A percentile compares a stretch with the other conserved stretches of the same genome.
Evolutionary conservation across 2,797 vertebrate species (phyloP).

Genomic region (Chloroceryle inda): DNA sequence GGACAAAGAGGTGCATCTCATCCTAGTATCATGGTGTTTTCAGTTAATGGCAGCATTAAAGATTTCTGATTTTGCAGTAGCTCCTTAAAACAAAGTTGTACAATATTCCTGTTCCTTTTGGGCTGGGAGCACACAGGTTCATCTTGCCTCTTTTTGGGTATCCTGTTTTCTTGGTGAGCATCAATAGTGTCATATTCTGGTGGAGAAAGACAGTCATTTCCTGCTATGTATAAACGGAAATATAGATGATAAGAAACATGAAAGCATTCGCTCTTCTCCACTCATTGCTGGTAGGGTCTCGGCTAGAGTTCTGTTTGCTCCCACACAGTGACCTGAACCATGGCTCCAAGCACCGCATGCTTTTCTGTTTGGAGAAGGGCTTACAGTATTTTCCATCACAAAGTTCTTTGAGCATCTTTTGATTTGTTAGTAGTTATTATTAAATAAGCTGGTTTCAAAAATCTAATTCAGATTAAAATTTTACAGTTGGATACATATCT

Average conservation of each 20-base stretch:
- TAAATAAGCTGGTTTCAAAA: not conserved
- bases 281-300: not conserved
- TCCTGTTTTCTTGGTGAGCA: not conserved
- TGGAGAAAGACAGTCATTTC: not conserved
- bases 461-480: not conserved
- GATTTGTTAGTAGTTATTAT: not conserved
- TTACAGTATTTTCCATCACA: not conserved
- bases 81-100: not conserved
- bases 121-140: not conserved
- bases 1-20: not conserved
- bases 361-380: not conserved
- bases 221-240: not conserved
- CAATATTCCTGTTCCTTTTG: accelerated
- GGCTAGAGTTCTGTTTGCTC: not conserved
- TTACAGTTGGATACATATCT: not conserved
- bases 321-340: accelerated
- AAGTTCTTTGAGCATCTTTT: not conserved
- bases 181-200: not conserved
- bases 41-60: not conserved
- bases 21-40: not conserved
- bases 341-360: accelerated
- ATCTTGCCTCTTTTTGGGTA: not conserved
- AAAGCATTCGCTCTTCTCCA: not conserved
- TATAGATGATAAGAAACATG: not conserved
- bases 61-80: not conserved